Percentiles rank a stretch among this genome's conserved stretches.
These are phyloP conservation scores for Sceliomorpha sp. DNA, from an alignment of 2,888 invertebrate genomes.

Conservation along the genomic window DNA sequence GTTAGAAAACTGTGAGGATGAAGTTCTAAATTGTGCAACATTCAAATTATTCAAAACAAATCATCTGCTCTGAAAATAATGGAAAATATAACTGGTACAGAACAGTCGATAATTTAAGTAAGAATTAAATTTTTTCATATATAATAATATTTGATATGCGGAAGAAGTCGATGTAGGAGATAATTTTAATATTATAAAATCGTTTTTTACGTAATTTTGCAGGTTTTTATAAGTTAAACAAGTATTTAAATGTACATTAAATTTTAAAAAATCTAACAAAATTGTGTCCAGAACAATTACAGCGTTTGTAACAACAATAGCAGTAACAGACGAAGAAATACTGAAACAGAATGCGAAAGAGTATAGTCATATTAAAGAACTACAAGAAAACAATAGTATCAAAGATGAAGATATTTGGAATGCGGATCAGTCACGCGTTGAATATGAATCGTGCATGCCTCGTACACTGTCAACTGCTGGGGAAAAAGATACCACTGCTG, in stretches of 20 bases:
- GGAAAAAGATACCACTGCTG: conserved; percentile 8
- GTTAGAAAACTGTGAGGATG: too few species aligned
- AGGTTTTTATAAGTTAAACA: too few species aligned
- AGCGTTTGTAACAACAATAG: conserved; percentile 4
- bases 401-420: conserved; percentile 5
- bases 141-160: too few species aligned
- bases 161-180: too few species aligned
- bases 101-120: too few species aligned
- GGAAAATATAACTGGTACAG: too few species aligned
- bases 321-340: conserved; percentile 1
- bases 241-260: too few species aligned
- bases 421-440: conserved; percentile 8
- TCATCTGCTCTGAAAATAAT: too few species aligned
- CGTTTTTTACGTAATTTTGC: conserved; percentile 5
- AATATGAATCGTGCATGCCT: conserved; percentile 5
- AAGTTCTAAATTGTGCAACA: too few species aligned
- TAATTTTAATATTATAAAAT: conserved; percentile 3
- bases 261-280: not conserved
- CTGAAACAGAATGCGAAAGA: conserved; percentile 4
- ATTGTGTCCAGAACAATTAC: conserved; percentile 12
- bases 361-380: not conserved
- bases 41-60: too few species aligned
- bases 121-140: too few species aligned
- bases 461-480: not conserved
- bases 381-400: not conserved